phyloP scores from a whole-genome alignment of 2,888 invertebrate genomes.

The Cerastis leucographa region DNA sequence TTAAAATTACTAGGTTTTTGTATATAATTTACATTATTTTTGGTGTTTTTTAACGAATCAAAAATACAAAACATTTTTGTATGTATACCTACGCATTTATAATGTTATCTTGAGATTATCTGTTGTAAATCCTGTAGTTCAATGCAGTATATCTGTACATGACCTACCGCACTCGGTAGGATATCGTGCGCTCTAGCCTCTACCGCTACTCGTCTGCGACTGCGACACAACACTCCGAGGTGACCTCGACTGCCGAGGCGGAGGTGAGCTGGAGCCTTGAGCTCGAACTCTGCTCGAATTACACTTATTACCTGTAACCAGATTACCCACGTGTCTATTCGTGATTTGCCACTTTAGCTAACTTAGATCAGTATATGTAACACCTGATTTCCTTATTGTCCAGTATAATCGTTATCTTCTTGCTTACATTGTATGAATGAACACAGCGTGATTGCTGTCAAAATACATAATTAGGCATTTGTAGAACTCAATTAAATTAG shows the following conservation, averaged over 20 bases:
- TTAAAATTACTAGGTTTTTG: background rate
- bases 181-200: conserved; percentile 14
- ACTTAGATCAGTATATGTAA: background rate
- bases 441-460: background rate
- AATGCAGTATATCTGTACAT: conserved; percentile 54
- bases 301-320: conserved; percentile 11
- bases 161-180: conserved; percentile 64
- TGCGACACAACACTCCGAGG: conserved; percentile 8
- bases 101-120: conserved; percentile 45
- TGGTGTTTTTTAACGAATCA: background rate
- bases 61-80: background rate
- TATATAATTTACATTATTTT: background rate
- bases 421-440: conserved; percentile 15
- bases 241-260: conserved; percentile 57
- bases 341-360: background rate
- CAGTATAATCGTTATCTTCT: conserved; percentile 22
- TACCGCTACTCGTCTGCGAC: conserved; percentile 20
- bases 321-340: background rate
- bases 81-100: background rate
- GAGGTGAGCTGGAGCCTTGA: conserved; percentile 10
- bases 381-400: conserved; percentile 30
- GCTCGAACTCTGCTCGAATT: conserved; percentile 22
- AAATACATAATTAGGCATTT: background rate
- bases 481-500: background rate
- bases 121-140: conserved; percentile 33